These are phyloP conservation scores for Galerucella nymphaeae DNA, from an alignment of 2,888 invertebrate species.

Conservation along the genomic window DNA sequence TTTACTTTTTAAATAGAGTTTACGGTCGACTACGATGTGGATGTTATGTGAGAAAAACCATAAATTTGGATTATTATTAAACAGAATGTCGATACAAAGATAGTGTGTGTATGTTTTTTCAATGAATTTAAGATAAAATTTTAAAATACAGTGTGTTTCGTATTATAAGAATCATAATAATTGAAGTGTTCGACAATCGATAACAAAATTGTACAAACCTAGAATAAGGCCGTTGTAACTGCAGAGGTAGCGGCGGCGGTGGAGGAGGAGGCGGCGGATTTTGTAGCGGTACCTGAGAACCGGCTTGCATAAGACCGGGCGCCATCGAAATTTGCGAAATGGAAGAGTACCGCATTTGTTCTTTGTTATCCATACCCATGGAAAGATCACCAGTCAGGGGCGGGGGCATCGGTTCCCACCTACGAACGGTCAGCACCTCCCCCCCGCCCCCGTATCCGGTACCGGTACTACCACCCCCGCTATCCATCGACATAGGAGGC, in stretches of 20 bases:
- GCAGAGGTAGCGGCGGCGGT: conserved; percentile 71
- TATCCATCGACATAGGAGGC: conserved; percentile 62
- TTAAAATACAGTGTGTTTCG: neutral
- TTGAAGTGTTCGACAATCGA: neutral
- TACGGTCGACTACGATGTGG: neutral
- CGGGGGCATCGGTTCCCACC: conserved; percentile 72
- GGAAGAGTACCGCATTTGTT: conserved; percentile 64
- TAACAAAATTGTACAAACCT: conserved; percentile 12
- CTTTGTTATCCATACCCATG: conserved; percentile 49
- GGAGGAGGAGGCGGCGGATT: conserved; percentile 60
- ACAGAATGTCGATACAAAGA: neutral
- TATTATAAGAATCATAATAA: neutral
- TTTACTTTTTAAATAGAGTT: neutral
- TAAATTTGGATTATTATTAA: neutral
- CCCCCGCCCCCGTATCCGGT: conserved; percentile 52
- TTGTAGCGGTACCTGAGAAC: conserved; percentile 31
- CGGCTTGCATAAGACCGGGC: conserved; percentile 54
- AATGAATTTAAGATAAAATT: neutral
- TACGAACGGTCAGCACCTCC: conserved; percentile 67
- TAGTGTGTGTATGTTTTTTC: neutral
- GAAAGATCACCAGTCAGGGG: conserved; percentile 65
- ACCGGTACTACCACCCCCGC: conserved; percentile 62
- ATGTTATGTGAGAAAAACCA: neutral
- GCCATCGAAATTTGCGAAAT: conserved; percentile 57
- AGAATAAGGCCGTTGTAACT: conserved; percentile 75